Percentiles rank a stretch among this genome's conserved stretches.
phyloP scores from a whole-genome alignment of 2,113 vertebrate genomes.

The Pelodiscus sinensis region DNA sequence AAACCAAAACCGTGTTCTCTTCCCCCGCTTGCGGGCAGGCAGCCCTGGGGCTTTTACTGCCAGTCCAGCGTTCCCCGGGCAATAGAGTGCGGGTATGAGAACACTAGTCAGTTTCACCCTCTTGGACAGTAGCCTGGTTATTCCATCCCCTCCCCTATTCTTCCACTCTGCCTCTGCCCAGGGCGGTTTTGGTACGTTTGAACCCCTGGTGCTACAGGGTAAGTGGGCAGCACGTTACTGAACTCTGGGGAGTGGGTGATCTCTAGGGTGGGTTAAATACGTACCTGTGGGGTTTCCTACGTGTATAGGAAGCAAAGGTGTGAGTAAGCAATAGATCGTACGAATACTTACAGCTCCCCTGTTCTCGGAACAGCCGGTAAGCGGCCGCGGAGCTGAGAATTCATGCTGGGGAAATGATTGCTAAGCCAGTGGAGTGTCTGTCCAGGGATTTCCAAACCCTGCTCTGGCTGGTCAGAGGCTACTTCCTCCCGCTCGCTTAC shows the following conservation, averaged over 20 bases:
- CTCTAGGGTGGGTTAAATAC: background rate
- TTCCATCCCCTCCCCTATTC: background rate
- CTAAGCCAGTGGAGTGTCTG: background rate
- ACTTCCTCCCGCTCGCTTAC: background rate
- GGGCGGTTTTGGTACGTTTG: background rate
- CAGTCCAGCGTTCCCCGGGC: background rate
- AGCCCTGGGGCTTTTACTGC: background rate
- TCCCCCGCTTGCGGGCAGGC: background rate
- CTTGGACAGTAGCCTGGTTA: background rate
- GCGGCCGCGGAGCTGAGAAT: background rate
- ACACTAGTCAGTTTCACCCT: background rate
- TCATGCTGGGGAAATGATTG: background rate
- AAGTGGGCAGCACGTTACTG: background rate
- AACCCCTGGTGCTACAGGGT: background rate
- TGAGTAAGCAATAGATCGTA: background rate
- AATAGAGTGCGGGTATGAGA: background rate
- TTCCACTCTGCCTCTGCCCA: background rate
- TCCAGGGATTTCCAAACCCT: background rate
- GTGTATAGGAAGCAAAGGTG: background rate
- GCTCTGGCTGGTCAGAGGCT: background rate
- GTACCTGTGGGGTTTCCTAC: background rate
- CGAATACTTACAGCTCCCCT: background rate
- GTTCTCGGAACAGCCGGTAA: background rate
- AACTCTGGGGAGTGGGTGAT: background rate
- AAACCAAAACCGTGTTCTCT: background rate